Conservation (phyloP, 2,113 vertebrate genomes). For the Lasiurus cinereus region DNA sequence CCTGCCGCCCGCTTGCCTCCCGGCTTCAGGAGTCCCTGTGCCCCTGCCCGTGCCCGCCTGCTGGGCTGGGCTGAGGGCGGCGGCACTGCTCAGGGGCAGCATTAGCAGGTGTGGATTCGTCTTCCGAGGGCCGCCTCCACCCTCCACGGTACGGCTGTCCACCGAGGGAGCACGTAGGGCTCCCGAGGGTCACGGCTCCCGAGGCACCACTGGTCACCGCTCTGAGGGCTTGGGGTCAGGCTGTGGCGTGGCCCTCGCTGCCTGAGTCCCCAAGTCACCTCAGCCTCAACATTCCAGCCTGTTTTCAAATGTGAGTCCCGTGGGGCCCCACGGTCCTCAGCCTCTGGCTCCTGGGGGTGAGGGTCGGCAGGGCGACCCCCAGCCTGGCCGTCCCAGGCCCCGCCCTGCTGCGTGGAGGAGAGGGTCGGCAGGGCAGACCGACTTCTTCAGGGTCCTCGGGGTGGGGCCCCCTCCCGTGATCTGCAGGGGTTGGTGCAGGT, state of each 20-base stretch:
- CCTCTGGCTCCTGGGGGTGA: neutral
- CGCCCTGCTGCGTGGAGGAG: neutral
- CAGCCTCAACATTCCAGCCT: neutral
- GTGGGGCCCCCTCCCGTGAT: too few species aligned
- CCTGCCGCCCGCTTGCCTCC: neutral
- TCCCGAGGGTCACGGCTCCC: neutral
- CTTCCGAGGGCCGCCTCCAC: neutral
- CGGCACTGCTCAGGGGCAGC: neutral
- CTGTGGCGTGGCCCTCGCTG: neutral
- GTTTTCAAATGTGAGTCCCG: neutral
- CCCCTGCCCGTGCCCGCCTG: neutral
- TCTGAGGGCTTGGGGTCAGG: neutral
- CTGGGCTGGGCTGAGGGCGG: neutral
- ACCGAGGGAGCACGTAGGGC: neutral
- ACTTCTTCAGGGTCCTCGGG: neutral
- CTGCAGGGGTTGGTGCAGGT: constrained; percentile 19
- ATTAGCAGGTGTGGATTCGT: neutral
- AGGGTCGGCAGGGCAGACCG: neutral
- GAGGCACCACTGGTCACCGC: neutral
- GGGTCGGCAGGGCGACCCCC: neutral
- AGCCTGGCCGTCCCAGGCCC: neutral
- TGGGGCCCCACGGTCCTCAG: neutral
- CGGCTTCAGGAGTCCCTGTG: accelerated
- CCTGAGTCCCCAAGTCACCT: neutral
- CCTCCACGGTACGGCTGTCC: neutral